These are phyloP conservation scores for Stomorhina lunata DNA, from an alignment of 2,888 invertebrate species.

Conservation along the genomic window DNA sequence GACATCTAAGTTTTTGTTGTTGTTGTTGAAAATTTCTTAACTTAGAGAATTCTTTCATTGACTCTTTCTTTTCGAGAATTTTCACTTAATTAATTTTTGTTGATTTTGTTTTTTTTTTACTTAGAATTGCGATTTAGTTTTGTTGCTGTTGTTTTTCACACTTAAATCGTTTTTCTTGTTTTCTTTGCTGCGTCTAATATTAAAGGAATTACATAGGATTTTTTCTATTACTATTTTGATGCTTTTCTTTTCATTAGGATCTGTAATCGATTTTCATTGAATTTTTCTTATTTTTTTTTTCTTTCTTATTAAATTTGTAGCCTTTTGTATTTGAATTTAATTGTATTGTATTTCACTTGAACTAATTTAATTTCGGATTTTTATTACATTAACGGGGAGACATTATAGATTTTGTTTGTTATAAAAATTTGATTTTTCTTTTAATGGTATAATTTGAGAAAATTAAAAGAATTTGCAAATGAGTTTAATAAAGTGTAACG, in stretches of 20 bases:
- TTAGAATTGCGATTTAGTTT: background rate
- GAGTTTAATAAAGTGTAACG: background rate
- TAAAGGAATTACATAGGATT: background rate
- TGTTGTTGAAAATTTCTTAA: background rate
- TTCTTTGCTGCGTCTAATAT: background rate
- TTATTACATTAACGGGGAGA: background rate
- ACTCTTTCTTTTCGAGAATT: background rate
- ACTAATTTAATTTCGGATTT: conserved; percentile 29
- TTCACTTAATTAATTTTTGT: conserved; percentile 37
- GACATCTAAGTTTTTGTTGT: background rate
- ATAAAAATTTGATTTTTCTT: background rate
- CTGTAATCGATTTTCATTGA: conserved; percentile 27
- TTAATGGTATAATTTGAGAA: background rate
- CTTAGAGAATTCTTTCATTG: background rate
- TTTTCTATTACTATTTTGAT: background rate
- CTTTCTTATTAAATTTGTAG: background rate
- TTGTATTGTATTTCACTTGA: conserved; percentile 31
- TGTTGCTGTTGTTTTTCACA: background rate
- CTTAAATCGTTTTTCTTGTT: background rate
- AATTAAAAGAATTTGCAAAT: background rate
- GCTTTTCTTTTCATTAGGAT: background rate
- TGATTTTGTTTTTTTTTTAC: conserved; percentile 3
- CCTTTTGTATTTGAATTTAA: background rate
- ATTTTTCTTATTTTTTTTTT: background rate
- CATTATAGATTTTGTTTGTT: background rate